Percentiles rank a stretch among this genome's conserved stretches.
These are phyloP conservation scores for Scaptomyza montana DNA, from an alignment of 1,140 invertebrate genomes.

Conservation along the genomic window DNA sequence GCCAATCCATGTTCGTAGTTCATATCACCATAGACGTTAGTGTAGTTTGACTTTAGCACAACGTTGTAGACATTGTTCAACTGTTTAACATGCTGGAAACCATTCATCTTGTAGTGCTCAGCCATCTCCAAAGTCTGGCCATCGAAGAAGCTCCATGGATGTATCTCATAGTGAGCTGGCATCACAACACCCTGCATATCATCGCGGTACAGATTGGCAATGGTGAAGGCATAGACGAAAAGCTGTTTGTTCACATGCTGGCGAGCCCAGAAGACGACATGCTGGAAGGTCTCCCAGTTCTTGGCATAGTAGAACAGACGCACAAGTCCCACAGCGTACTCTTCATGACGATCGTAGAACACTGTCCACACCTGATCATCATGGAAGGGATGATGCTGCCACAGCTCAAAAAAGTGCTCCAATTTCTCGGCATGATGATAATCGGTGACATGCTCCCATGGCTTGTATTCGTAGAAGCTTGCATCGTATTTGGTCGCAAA, in stretches of 20 bases:
- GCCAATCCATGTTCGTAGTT: conserved; percentile 85
- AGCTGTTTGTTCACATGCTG: conserved; percentile 86
- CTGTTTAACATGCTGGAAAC: conserved; percentile 84
- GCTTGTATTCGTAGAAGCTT: conserved; percentile 63
- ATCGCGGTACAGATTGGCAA: conserved; percentile 85
- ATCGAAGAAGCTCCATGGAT: conserved; percentile 87
- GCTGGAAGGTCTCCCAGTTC: conserved; percentile 88
- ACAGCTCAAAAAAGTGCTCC: conserved; percentile 84
- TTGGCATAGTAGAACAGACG: conserved; percentile 86
- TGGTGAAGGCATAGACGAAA: conserved; percentile 86
- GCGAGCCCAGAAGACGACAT: conserved; percentile 86
- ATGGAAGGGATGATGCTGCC: conserved; percentile 84
- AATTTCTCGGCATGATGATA: conserved; percentile 84
- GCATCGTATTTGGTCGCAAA: conserved; percentile 82
- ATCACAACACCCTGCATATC: conserved; percentile 86
- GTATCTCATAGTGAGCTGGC: conserved; percentile 87
- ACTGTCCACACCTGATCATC: conserved; percentile 85
- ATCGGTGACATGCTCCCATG: conserved; percentile 83
- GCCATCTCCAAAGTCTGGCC: conserved; percentile 85
- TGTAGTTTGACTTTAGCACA: conserved; percentile 86
- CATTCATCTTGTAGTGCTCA: conserved; percentile 86
- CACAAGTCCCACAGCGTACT: conserved; percentile 85
- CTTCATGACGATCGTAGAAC: conserved; percentile 84
- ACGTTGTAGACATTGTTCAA: conserved; percentile 84
- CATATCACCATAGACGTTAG: conserved; percentile 84